These are phyloP conservation scores for Pissodes strobi DNA, from an alignment of 1,140 invertebrate genomes.

Conservation along the genomic window DNA sequence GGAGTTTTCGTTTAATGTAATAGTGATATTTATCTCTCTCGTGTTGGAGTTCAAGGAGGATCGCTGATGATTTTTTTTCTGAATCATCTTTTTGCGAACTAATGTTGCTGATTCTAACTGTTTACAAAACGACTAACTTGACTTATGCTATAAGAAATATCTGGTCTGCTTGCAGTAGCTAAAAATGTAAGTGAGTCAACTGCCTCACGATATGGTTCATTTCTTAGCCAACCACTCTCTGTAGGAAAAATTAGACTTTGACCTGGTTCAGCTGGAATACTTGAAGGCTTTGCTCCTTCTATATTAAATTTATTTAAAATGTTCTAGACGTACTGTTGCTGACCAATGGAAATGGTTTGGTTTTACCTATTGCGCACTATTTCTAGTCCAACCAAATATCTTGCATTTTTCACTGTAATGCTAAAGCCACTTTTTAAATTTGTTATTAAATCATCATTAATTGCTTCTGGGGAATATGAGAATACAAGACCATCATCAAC, in stretches of 20 bases:
- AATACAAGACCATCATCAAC: conserved; percentile 6
- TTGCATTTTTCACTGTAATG: too few species aligned
- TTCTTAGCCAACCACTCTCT: not conserved
- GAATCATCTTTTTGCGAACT: too few species aligned
- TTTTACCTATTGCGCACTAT: not conserved
- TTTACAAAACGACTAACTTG: conserved; percentile 45
- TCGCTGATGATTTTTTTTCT: too few species aligned
- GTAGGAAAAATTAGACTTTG: not conserved
- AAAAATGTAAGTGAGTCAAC: too few species aligned
- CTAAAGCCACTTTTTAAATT: conserved; percentile 11
- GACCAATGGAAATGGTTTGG: conserved; percentile 1
- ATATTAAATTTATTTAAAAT: conserved; percentile 6
- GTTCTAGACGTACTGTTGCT: conserved; percentile 13
- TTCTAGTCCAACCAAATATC: not conserved
- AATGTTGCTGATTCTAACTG: conserved; percentile 41
- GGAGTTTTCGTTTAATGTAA: too few species aligned
- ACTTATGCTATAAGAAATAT: conserved; percentile 53
- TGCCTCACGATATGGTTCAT: conserved; percentile 45
- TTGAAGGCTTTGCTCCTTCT: not conserved
- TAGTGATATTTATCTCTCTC: too few species aligned
- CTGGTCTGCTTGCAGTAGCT: conserved; percentile 52
- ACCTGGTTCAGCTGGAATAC: not conserved
- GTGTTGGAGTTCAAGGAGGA: too few species aligned
- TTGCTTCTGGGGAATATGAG: not conserved
- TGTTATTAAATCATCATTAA: not conserved